These are phyloP conservation scores for Rhynchotus rufescens DNA, from an alignment of 2,797 vertebrate genomes.

Conservation along the genomic window DNA sequence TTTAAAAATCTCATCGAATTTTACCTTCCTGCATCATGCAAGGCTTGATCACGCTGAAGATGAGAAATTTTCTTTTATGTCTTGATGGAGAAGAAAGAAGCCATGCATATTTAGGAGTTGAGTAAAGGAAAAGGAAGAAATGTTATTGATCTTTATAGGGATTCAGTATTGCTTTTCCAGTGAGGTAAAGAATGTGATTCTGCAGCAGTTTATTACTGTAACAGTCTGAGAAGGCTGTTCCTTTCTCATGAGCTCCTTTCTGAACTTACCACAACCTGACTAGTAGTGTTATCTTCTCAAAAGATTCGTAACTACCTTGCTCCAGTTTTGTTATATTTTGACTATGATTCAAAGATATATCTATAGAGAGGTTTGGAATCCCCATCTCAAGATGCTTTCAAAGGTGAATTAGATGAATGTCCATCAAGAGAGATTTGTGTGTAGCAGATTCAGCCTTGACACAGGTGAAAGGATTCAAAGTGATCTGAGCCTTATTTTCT, in stretches of 20 bases:
- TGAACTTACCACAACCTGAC: neutral
- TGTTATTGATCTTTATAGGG: neutral
- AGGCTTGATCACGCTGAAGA: neutral
- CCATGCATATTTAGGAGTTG: neutral
- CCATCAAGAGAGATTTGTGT: neutral
- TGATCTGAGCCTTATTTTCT: neutral
- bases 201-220: neutral
- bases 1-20: neutral
- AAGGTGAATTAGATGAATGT: neutral
- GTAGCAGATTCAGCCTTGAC: neutral
- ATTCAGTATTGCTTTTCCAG: neutral
- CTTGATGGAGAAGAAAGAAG: neutral
- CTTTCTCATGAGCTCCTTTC: neutral
- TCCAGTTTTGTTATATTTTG: neutral
- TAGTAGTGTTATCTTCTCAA: neutral
- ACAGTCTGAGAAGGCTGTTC: neutral
- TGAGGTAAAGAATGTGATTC: neutral
- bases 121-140: neutral
- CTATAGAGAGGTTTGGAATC: neutral
- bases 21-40: neutral
- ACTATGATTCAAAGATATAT: fast-evolving
- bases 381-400: neutral
- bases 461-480: neutral
- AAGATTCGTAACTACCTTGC: neutral
- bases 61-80: neutral